Evolutionary conservation across 2,113 vertebrate genomes (phyloP).

Genomic region (Psittacula cyanocephala): DNA sequence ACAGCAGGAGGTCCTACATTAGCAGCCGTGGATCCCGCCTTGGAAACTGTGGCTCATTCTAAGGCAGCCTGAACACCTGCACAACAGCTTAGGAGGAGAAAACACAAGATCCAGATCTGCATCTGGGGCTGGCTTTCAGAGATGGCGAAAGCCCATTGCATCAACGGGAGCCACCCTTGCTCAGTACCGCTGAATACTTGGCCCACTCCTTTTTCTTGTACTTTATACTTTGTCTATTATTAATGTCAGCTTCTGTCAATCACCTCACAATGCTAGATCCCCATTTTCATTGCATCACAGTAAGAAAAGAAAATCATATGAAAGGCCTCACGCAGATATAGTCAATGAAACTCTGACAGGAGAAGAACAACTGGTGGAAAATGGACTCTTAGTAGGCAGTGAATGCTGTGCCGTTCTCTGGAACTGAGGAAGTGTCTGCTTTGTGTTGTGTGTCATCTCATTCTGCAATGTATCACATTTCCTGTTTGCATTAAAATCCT

Average conservation of each 20-base stretch:
- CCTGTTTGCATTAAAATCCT: background rate
- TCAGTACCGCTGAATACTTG: background rate
- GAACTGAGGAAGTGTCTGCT: background rate
- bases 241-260: background rate
- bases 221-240: background rate
- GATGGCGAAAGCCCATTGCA: background rate
- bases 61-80: fast-evolving
- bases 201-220: background rate
- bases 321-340: background rate
- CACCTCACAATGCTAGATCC: background rate
- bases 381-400: too few relatives aligned
- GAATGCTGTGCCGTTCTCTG: background rate
- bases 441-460: background rate
- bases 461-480: background rate
- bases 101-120: fast-evolving
- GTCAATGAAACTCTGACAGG: background rate
- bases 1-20: background rate
- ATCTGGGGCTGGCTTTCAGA: background rate
- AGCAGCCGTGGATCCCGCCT: background rate
- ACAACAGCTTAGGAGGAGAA: fast-evolving
- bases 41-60: background rate
- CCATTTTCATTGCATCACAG: background rate
- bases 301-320: background rate
- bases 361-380: background rate
- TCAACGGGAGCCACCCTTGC: background rate